Evolutionary conservation across 2,888 invertebrate species (phyloP).

Genomic region (Campopleginae sp.): DNA sequence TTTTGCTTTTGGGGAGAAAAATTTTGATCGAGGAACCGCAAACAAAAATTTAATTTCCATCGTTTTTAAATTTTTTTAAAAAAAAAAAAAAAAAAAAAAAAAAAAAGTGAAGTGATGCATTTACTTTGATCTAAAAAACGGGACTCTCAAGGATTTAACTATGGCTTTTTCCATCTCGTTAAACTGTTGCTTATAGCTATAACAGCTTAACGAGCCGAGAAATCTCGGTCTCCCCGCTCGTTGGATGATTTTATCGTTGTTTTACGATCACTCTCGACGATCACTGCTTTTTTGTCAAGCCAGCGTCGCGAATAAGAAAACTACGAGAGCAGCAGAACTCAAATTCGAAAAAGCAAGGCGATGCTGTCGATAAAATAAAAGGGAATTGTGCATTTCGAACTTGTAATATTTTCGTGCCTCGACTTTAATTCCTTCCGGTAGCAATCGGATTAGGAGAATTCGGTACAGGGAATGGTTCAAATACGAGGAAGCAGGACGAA

Average conservation of each 20-base stretch:
- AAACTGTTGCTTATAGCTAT: slow-evolving; percentile 2
- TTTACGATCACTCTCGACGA: slow-evolving; percentile 27
- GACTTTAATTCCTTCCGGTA: not conserved
- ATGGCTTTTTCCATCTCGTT: slow-evolving; percentile 3
- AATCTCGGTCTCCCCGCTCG: slow-evolving; percentile 12
- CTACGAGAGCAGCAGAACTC: not conserved
- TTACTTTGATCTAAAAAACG: not conserved
- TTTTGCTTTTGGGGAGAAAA: too few relatives aligned
- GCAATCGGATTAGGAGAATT: not conserved
- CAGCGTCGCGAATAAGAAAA: not conserved
- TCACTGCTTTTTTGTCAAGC: slow-evolving; percentile 2
- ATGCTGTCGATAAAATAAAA: not conserved
- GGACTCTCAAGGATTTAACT: not conserved
- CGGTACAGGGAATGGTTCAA: not conserved
- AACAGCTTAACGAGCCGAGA: slow-evolving; percentile 21
- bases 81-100: too few relatives aligned
- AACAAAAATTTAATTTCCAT: too few relatives aligned
- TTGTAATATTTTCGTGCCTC: not conserved
- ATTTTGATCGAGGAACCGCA: too few relatives aligned
- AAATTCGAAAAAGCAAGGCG: not conserved
- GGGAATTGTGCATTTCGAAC: not conserved
- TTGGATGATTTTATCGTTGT: slow-evolving; percentile 30
- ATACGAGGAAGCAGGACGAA: not conserved
- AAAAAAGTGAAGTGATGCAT: not conserved
- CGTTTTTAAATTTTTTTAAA: too few relatives aligned